Evolutionary conservation across 2,888 invertebrate genomes (phyloP), one percentile per base, ranked within the genome.

Genomic region (Melanostoma scalare): DNA sequence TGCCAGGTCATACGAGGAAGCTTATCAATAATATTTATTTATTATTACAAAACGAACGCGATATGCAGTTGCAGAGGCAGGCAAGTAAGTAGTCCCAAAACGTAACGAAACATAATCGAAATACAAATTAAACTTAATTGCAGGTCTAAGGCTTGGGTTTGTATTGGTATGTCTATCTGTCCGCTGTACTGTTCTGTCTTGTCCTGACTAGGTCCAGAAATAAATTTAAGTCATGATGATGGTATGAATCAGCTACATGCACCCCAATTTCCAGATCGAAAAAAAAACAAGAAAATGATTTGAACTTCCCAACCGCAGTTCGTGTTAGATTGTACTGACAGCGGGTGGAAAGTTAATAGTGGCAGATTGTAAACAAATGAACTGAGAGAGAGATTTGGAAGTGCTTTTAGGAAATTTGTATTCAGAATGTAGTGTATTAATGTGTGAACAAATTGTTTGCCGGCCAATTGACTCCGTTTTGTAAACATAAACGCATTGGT

Each of bases 381-480:
- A 56, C 80, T 42, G 58, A 65, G 30, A 52, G 35, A 40, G 48
- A 58, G 55, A 56, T 72, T 35, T 9, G 67, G 55, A 76, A 68
- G 60, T 46, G 53, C 33, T 61, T 42, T 69, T 61, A 61, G 33
- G 53, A 76, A 55, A 72, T 76, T 78, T 30, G 52, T 67, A 53
- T 76, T 67, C 42, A 10, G 38, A 44, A 52, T 61, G 55, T 67
- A 1, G 67, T 78, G 58, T 60, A 71, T 48, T 75, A 68, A 71
- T 80, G 80, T 80, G 80, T 71, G 80, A 80, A 80, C 75, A 75
- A 75, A 80, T 80, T 71, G 71, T 67, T 75, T 71, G 60, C 60
- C 53, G 31, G 52, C 31, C 53, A 80, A 75, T 75, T 75, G 75
- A 60, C 58, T 80, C 6, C 75, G 46, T 75, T 80, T 80, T 75